These are phyloP conservation scores for Scolopax rusticola DNA, from an alignment of 2,797 vertebrate genomes.

Conservation along the genomic window DNA sequence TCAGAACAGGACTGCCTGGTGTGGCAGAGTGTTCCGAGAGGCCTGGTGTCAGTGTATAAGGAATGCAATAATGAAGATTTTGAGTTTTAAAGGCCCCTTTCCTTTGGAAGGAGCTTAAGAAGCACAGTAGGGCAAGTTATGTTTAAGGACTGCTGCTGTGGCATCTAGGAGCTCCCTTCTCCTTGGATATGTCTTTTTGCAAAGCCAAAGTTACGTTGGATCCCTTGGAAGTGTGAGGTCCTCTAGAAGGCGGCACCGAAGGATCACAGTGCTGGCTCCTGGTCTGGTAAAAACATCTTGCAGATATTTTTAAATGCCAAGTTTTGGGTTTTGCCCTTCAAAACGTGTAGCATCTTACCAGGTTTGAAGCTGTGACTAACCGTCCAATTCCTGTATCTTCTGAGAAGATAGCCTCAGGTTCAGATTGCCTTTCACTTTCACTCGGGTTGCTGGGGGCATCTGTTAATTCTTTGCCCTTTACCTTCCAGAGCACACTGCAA, in stretches of 20 bases:
- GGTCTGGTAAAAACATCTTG: neutral
- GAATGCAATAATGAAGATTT: neutral
- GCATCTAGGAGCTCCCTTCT: neutral
- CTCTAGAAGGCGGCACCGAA: neutral
- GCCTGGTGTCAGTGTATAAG: neutral
- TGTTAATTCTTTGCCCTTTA: conserved; percentile 1
- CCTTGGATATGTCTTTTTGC: neutral
- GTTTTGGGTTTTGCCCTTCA: neutral
- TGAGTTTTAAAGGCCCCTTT: neutral
- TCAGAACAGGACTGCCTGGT: neutral
- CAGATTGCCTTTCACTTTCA: neutral
- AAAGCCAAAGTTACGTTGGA: neutral
- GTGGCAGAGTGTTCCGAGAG: neutral
- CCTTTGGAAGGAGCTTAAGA: neutral
- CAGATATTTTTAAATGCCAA: neutral
- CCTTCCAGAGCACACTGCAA: neutral
- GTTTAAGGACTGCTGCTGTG: neutral
- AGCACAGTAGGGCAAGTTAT: neutral
- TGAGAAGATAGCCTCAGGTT: neutral
- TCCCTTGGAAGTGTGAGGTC: neutral
- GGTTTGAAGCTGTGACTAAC: neutral
- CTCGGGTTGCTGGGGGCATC: neutral
- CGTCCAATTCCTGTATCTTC: neutral
- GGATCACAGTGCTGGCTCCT: neutral
- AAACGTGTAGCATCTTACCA: neutral